Conservation (phyloP, 2,113 vertebrate genomes). For the Eublepharis macularius region DNA sequence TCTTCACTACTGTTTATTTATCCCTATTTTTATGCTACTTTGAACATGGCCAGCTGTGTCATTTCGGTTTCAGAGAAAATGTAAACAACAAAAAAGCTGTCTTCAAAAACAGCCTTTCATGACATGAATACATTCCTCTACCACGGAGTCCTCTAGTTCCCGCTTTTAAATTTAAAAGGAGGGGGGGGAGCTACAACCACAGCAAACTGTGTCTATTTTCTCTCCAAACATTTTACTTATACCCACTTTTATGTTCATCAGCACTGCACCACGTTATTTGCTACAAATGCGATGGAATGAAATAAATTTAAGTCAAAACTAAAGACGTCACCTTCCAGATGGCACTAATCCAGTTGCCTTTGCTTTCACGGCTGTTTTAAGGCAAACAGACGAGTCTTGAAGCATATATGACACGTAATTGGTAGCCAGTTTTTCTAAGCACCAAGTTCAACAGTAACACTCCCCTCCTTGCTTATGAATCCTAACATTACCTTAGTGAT, state of each 20-base stretch:
- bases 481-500: constrained; percentile 74
- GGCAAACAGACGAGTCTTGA: constrained; percentile 55
- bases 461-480: constrained; percentile 72
- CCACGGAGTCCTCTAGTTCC: constrained; percentile 7
- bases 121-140: constrained; percentile 45
- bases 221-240: constrained; percentile 28
- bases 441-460: constrained; percentile 59
- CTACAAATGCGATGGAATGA: constrained; percentile 31
- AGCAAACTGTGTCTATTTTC: not conserved
- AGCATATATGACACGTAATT: constrained; percentile 69
- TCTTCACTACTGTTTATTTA: constrained; percentile 68
- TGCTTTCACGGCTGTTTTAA: constrained; percentile 41
- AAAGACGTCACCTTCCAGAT: constrained; percentile 33
- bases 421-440: constrained; percentile 72
- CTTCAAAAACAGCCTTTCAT: constrained; percentile 51
- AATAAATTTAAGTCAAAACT: constrained; percentile 46
- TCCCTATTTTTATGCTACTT: constrained; percentile 66
- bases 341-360: constrained; percentile 36
- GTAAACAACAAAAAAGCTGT: constrained; percentile 58
- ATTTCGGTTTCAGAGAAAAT: constrained; percentile 65
- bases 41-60: constrained; percentile 68
- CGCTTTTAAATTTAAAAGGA: constrained; percentile 52
- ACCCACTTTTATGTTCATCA: constrained; percentile 31
- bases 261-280: constrained; percentile 36
- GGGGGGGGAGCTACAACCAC: constrained; percentile 10